A percentile compares a stretch with the other conserved stretches of the same genome.
phyloP scores from a whole-genome alignment of 2,888 invertebrate genomes.

The Penaeus monodon region DNA sequence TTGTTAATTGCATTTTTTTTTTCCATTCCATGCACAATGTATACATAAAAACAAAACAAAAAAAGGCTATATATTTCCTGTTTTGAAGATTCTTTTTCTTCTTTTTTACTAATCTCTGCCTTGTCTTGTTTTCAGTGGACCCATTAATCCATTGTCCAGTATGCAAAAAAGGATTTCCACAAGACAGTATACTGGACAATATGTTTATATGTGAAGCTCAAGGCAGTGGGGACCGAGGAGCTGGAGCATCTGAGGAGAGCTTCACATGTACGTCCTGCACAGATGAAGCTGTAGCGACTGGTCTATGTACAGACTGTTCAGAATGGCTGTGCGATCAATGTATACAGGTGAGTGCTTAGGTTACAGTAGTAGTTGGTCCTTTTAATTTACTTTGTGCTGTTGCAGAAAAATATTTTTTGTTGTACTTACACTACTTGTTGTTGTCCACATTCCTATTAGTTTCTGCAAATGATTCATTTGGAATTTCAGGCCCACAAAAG shows the following conservation, averaged over 20 bases:
- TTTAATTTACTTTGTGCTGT: too few relatives aligned
- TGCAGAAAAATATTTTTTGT: too few relatives aligned
- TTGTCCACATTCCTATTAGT: background rate
- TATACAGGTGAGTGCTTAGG: conserved; percentile 67
- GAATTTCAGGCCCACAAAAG: conserved; percentile 69
- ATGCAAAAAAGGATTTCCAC: conserved; percentile 64
- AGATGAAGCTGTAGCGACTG: conserved; percentile 69
- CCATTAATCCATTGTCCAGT: conserved; percentile 63
- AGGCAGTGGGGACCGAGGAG: conserved; percentile 33
- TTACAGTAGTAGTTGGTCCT: too few relatives aligned
- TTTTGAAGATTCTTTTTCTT: background rate
- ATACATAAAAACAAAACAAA: too few relatives aligned
- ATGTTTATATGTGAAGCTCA: conserved; percentile 64
- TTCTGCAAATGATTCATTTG: background rate
- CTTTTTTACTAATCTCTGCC: background rate
- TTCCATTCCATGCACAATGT: background rate
- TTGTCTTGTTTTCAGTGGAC: conserved; percentile 59
- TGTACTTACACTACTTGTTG: background rate
- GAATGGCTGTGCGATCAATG: conserved; percentile 72
- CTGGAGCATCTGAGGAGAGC: conserved; percentile 44
- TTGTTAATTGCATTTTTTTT: too few relatives aligned
- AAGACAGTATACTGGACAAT: conserved; percentile 62
- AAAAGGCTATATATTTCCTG: too few relatives aligned
- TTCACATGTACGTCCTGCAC: conserved; percentile 70
- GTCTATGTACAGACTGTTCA: conserved; percentile 70